Evolutionary conservation across 2,113 vertebrate genomes (phyloP), one percentile per base, ranked within the genome.

Genomic region (Donacobius atricapilla): DNA sequence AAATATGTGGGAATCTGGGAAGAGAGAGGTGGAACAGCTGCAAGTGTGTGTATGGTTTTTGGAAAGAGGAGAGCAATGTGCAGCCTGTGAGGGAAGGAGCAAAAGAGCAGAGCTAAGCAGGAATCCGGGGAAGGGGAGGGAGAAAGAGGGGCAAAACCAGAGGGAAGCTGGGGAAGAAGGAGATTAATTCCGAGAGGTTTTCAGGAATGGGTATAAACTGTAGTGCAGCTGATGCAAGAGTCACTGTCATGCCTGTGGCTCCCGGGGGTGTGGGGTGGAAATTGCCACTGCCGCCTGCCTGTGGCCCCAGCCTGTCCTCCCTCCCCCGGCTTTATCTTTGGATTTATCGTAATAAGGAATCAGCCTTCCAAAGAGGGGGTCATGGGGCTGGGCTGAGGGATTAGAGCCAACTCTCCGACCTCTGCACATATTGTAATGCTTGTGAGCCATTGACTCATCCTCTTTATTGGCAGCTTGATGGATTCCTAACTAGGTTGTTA

Each of bases 391-490:
- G 8, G 83, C 76, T 54, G 71, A 86, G 51, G 90, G 76, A 94
- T 77, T 80, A 83, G 73, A 96, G 88, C 85, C 4, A 15, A 54
- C 20, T 76, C 53, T 56, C 81, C 7, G 70, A 87, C 93, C 96
- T 76, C 88, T 39, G 85, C 6, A 21, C 25, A 4, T 58, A 44
- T 44, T 47, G 92, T 71, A 86, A 78, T 78, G 72, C 53, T 78
- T 39, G 79, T 81, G 92, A 93, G 72, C 78, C 83, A 90, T 68
- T 81, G 88, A 70, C 93, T 95, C 90, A 90, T 86, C 68, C 88
- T 63, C 56, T 39, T 48, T 89, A 87, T 93, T 87, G 94, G 92
- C 96, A 96, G 90, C 9, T 30, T 97, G 94, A 94, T 94, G 85
- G 94, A 95, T 95, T 83, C 69, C 81, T 83, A 79, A 72, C 71